phyloP scores from a whole-genome alignment of 92 coral and sea anemone genomes.

The Porites evermanni region DNA sequence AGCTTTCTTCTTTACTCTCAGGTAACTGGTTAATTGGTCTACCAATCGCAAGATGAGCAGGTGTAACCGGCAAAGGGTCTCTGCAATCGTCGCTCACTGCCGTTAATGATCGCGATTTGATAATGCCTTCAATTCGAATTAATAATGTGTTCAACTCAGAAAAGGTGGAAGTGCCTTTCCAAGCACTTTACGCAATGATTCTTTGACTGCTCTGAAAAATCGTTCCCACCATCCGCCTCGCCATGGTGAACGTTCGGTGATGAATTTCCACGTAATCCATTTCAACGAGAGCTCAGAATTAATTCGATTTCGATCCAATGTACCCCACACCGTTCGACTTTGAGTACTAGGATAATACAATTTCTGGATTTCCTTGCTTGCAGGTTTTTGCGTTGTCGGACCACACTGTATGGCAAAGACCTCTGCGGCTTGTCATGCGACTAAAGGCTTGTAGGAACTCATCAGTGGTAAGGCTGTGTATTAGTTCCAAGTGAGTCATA shows the following conservation, averaged over 20 bases:
- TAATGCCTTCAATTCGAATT: no score
- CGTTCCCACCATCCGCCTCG: slow-evolving; percentile 47
- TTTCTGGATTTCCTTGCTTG: slow-evolving; percentile 16
- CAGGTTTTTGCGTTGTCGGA: slow-evolving; percentile 39
- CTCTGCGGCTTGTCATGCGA: slow-evolving; percentile 16
- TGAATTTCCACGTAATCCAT: slow-evolving; percentile 44
- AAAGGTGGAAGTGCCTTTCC: no score
- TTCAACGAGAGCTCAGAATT: slow-evolving; percentile 22
- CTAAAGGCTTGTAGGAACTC: slow-evolving; percentile 40
- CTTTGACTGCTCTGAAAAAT: slow-evolving; percentile 32
- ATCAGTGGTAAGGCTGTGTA: slow-evolving; percentile 37
- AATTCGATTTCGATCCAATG: slow-evolving; percentile 32
- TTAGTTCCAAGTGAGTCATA: slow-evolving; percentile 50
- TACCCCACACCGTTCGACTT: slow-evolving; percentile 17
- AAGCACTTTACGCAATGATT: background rate
- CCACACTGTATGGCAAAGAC: slow-evolving; percentile 30
- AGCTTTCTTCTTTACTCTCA: no score
- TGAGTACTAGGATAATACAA: slow-evolving; percentile 7
- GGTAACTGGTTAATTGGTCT: no score
- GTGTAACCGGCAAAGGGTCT: no score
- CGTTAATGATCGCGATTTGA: no score
- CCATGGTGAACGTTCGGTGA: slow-evolving; percentile 47
- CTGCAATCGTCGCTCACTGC: no score
- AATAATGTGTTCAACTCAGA: no score
- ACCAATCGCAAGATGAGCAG: no score